Conservation (phyloP, 2,113 vertebrate species). For the Nibea coibor region DNA sequence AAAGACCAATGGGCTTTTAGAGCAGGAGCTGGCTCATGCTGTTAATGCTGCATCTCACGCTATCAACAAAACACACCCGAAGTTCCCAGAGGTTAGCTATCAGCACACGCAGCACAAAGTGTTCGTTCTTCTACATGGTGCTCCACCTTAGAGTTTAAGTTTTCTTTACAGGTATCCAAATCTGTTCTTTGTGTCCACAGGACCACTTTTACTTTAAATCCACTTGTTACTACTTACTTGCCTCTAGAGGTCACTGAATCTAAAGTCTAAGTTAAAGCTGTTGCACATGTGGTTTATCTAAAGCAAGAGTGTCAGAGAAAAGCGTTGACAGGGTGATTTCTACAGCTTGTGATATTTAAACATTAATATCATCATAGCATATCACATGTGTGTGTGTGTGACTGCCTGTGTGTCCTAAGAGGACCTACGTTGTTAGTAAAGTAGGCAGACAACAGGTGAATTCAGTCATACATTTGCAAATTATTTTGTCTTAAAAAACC, state of each 20-base stretch:
- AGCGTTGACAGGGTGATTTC: background rate
- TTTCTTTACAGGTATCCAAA: background rate
- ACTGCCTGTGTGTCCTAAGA: background rate
- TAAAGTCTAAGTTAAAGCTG: background rate
- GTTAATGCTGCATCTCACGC: constrained; percentile 98
- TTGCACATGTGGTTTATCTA: background rate
- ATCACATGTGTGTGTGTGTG: no score
- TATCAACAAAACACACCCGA: constrained; percentile 96
- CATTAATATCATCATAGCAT: no score
- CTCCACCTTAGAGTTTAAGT: background rate
- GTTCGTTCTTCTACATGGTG: background rate
- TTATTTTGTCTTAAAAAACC: no score
- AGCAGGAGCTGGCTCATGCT: constrained; percentile 97
- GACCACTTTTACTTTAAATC: background rate
- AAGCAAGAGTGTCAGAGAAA: background rate
- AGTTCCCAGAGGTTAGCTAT: constrained; percentile 92
- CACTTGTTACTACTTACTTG: background rate
- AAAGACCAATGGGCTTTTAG: constrained; percentile 91
- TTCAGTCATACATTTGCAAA: no score
- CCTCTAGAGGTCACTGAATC: constrained; percentile 6
- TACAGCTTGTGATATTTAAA: background rate
- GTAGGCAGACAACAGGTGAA: no score
- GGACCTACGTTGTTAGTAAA: background rate
- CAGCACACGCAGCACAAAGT: background rate
- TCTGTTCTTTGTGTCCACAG: background rate